Percentiles rank a stretch among this genome's conserved stretches.
phyloP scores from a whole-genome alignment of 2,113 vertebrate genomes.

The Heterocephalus glaber region DNA sequence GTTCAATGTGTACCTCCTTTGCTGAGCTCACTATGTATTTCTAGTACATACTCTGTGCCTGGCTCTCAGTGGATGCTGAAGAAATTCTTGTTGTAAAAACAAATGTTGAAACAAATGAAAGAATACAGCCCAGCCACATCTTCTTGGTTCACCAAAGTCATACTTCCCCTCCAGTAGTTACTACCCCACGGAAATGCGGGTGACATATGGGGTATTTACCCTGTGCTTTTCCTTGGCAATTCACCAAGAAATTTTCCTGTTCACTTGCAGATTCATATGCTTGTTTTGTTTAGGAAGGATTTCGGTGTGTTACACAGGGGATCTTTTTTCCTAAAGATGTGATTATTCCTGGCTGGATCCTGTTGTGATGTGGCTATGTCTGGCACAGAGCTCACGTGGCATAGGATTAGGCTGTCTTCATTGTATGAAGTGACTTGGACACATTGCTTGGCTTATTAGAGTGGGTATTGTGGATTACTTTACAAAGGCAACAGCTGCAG shows the following conservation, averaged over 20 bases:
- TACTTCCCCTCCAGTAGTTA: not conserved
- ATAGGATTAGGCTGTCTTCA: conserved; percentile 82
- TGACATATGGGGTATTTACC: conserved; percentile 42
- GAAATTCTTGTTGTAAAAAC: conserved; percentile 22
- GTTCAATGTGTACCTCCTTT: not conserved
- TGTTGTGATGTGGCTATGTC: conserved; percentile 79
- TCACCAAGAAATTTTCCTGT: conserved; percentile 74
- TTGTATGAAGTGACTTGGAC: conserved; percentile 82
- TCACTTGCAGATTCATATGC: conserved; percentile 79
- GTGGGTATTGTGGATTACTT: conserved; percentile 83
- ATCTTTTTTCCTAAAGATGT: conserved; percentile 82
- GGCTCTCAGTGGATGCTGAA: not conserved
- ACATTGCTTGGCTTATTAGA: conserved; percentile 82
- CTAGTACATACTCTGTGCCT: not conserved
- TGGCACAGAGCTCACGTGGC: conserved; percentile 79
- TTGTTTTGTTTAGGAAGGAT: conserved; percentile 84
- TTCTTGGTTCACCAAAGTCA: not conserved
- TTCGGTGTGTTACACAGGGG: conserved; percentile 80
- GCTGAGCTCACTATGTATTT: not conserved
- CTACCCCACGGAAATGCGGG: not conserved
- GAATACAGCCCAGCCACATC: not conserved
- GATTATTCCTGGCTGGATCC: conserved; percentile 84
- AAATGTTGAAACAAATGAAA: not conserved
- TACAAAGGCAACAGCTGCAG: conserved; percentile 87
- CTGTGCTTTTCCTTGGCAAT: conserved; percentile 56